phyloP scores from a whole-genome alignment of 2,113 vertebrate species.

The Otus sunia region DNA sequence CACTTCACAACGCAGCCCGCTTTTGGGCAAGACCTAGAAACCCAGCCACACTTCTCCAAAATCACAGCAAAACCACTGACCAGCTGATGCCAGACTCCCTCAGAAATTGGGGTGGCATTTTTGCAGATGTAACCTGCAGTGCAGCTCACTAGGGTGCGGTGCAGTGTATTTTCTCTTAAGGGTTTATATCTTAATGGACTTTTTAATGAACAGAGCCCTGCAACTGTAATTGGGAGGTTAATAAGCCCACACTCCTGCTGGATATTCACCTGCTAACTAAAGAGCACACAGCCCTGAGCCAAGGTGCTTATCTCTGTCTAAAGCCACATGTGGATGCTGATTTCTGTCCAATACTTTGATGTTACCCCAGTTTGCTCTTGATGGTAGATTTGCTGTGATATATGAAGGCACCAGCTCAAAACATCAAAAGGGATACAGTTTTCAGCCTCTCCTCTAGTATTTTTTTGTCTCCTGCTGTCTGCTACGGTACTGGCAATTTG shows the following conservation, averaged over 20 bases:
- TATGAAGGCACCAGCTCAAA: not conserved
- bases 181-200: not conserved
- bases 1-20: accelerated
- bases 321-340: not conserved
- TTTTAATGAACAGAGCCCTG: not conserved
- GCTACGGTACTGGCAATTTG: not conserved
- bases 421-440: not conserved
- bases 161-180: not conserved
- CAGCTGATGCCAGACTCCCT: not conserved
- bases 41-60: accelerated
- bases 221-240: not conserved
- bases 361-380: not conserved
- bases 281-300: not conserved
- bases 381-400: too few relatives aligned
- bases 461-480: not conserved
- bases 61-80: not conserved
- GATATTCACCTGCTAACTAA: not conserved
- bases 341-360: not conserved
- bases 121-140: not conserved
- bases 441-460: not conserved
- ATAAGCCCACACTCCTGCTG: not conserved
- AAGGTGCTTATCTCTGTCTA: not conserved
- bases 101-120: not conserved
- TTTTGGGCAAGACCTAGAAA: not conserved
- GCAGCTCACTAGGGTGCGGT: not conserved